Evolutionary conservation across 2,113 vertebrate genomes (phyloP), one percentile per base, ranked within the genome.

Genomic region (Maylandia zebra): DNA sequence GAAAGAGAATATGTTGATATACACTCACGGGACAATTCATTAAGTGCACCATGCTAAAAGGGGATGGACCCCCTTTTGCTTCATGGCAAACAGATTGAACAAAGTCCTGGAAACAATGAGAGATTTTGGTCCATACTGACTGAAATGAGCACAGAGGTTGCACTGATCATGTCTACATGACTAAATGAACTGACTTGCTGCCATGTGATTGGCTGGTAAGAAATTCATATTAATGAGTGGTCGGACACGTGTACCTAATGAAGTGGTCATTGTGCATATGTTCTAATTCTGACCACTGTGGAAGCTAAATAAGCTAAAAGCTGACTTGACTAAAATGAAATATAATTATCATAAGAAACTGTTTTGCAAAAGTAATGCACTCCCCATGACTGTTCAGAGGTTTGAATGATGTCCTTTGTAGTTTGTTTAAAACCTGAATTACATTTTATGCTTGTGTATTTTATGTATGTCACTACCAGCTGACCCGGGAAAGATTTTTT

Each of bases 381-480:
- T 48, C 71, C 6, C 24, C 43, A 76, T 48, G 14, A 17, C 9
- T 61, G 10, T 53, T n/a, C 19, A 52, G 48, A 52, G 48, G 17
- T 52, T 52, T 52, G 48, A 52, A 52, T 52, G 59, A 36, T 7
- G 59, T 36, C 10, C 10, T 36, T n/a, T 64, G 32, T 5, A 0
- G 59, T 36, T n/a, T 64, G 32, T 74, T 27, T 45, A 45, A 45
- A 45, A 45, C 13, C 41, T 27, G 27, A 30, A 48, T 76, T 17
- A 48, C 6, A 50, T 19, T 30, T 76, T 19, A 17, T 32, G 74
- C 17, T 52, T 52, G 27, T 78, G 43, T 34, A 78, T 34, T 52
- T 50, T 78, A 12, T 78, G 80, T 45, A 59, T 59, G 53, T n/a
- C 36, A 48, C 56, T 11, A 85, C 8, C 66, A 76, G 8, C 13